Evolutionary conservation across 2,888 invertebrate species (phyloP).

Genomic region (Cosmia pyralina): DNA sequence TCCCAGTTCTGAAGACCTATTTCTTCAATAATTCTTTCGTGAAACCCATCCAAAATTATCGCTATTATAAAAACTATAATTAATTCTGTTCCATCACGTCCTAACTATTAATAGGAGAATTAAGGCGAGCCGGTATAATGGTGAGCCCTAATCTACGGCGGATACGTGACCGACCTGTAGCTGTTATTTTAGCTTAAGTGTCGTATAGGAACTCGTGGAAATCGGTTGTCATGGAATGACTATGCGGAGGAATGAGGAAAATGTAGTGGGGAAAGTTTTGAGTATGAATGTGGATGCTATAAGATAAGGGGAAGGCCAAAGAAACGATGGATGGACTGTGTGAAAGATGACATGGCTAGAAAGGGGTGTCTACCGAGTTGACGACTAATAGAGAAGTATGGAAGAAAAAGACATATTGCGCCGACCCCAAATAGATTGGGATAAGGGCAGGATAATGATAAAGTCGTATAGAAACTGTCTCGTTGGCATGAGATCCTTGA

Average conservation of each 20-base stretch:
- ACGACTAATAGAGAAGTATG: too few species aligned
- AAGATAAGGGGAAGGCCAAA: too few species aligned
- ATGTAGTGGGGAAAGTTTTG: background rate
- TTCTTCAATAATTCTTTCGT: background rate
- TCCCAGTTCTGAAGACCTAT: background rate
- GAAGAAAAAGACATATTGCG: too few species aligned
- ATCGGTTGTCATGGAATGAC: background rate
- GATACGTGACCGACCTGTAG: slow-evolving; percentile 43
- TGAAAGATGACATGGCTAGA: too few species aligned
- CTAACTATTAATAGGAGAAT: slow-evolving; percentile 45
- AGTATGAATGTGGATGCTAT: too few species aligned
- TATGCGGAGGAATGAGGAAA: background rate
- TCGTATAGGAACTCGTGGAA: background rate
- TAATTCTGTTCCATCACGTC: slow-evolving; percentile 41
- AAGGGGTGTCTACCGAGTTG: too few species aligned
- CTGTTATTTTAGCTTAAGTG: slow-evolving; percentile 39
- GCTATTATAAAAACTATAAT: slow-evolving; percentile 17
- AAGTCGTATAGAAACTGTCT: too few species aligned
- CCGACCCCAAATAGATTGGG: too few species aligned
- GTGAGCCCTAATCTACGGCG: slow-evolving; percentile 26
- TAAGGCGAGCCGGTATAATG: slow-evolving; percentile 35
- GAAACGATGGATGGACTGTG: too few species aligned
- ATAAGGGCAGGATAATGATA: too few species aligned
- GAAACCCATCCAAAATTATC: slow-evolving; percentile 1
- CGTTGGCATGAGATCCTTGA: too few species aligned